phyloP scores from a whole-genome alignment of 2,113 vertebrate genomes.

The Brevimyrus niger region DNA sequence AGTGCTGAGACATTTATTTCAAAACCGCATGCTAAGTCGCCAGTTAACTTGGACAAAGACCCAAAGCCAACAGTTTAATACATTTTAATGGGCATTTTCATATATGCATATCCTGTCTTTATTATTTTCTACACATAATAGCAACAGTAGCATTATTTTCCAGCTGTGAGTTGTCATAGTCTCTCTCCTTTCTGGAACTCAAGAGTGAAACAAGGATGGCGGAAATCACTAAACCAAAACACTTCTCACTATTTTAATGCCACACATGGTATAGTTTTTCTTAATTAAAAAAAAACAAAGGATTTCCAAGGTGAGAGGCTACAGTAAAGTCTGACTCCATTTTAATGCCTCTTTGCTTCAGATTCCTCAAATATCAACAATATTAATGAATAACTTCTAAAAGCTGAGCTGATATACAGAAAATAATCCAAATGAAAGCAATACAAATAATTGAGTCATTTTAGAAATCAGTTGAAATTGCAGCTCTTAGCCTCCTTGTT shows the following conservation, averaged over 20 bases:
- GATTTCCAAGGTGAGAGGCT: conserved; percentile 4
- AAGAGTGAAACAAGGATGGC: conserved; percentile 44
- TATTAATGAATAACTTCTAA: conserved; percentile 14
- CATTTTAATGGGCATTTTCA: conserved; percentile 64
- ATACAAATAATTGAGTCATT: conserved; percentile 8
- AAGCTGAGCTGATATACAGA: conserved; percentile 19
- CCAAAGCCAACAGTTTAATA: conserved; percentile 51
- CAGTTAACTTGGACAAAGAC: conserved; percentile 25
- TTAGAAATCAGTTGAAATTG: conserved; percentile 12
- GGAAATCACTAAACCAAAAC: conserved; percentile 41
- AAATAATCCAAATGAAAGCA: conserved; percentile 15
- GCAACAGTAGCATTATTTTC: conserved; percentile 22
- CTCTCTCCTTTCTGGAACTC: conserved; percentile 42
- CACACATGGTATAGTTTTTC: conserved; percentile 33
- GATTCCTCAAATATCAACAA: conserved; percentile 21
- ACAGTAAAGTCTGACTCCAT: conserved; percentile 36
- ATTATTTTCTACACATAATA: conserved; percentile 57
- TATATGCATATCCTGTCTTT: conserved; percentile 60
- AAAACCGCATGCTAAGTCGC: background rate
- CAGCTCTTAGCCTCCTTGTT: conserved; percentile 6
- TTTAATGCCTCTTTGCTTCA: conserved; percentile 35
- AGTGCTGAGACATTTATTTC: background rate
- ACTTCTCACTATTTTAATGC: conserved; percentile 35
- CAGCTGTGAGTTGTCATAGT: conserved; percentile 14
- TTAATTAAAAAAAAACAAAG: background rate